A percentile compares a stretch with the other conserved stretches of the same genome.
Evolutionary conservation across 2,888 invertebrate genomes (phyloP).

Genomic region (Ectemnius cavifrons): DNA sequence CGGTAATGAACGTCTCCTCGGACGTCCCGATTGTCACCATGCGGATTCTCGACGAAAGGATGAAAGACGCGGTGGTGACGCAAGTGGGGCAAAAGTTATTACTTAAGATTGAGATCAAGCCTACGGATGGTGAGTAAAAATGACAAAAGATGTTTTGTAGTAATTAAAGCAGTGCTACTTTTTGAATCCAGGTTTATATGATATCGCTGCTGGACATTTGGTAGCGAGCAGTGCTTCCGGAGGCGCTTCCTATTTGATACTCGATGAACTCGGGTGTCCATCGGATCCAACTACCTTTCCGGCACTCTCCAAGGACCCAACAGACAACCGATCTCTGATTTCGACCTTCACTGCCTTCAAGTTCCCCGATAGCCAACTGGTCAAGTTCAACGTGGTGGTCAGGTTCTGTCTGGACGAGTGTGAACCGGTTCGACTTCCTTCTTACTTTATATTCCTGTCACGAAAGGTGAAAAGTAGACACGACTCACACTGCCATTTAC

Average conservation of each 20-base stretch:
- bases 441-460: background rate
- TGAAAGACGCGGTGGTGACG: constrained; percentile 82
- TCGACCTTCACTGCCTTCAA: constrained; percentile 91
- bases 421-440: constrained; percentile 51
- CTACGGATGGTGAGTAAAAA: constrained; percentile 78
- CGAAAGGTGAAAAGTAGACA: too few relatives aligned
- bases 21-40: constrained; percentile 80
- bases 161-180: too few relatives aligned
- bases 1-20: constrained; percentile 79
- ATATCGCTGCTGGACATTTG: constrained; percentile 88
- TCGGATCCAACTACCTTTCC: constrained; percentile 85
- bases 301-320: constrained; percentile 75
- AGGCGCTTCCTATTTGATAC: constrained; percentile 85
- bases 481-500: background rate
- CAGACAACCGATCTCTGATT: constrained; percentile 77
- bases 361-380: constrained; percentile 90
- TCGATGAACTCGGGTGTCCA: constrained; percentile 90
- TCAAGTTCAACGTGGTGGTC: constrained; percentile 89
- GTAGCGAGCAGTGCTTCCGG: constrained; percentile 88
- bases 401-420: constrained; percentile 89
- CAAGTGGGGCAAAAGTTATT: constrained; percentile 84
- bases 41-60: constrained; percentile 81
- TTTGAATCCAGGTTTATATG: constrained; percentile 77
- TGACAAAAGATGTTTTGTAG: background rate
- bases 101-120: constrained; percentile 82